A percentile compares a stretch with the other conserved stretches of the same genome.
These are phyloP conservation scores for Cephus runcator DNA, from an alignment of 2,888 invertebrate species.

Conservation along the genomic window DNA sequence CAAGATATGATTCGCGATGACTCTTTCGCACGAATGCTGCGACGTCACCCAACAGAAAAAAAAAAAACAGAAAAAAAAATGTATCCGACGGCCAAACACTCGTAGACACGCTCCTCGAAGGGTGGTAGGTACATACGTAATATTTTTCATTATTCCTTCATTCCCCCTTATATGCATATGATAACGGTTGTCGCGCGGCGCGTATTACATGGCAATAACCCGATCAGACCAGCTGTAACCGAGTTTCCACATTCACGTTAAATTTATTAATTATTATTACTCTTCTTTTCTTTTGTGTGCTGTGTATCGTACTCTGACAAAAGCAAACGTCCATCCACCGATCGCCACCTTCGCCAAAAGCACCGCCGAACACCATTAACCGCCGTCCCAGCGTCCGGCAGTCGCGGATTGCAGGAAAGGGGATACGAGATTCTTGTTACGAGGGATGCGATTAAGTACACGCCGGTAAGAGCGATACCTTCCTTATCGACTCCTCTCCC, in stretches of 20 bases:
- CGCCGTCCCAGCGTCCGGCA: not conserved
- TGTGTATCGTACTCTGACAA: not conserved
- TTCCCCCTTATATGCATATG: constrained; percentile 1
- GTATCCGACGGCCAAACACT: not conserved
- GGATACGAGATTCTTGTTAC: not conserved
- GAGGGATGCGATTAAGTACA: not conserved
- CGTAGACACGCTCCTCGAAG: not conserved
- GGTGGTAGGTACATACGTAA: not conserved
- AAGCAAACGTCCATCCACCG: not conserved
- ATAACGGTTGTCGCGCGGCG: not conserved
- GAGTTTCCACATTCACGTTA: constrained; percentile 34
- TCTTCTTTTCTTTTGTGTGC: not conserved
- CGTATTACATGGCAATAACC: constrained; percentile 34
- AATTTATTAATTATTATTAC: not conserved
- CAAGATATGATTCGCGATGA: constrained; percentile 19
- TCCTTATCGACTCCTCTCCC: not conserved
- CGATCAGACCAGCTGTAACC: constrained; percentile 62
- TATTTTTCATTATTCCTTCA: not conserved
- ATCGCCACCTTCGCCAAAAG: not conserved
- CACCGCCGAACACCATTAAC: not conserved
- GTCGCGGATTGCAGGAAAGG: not conserved
- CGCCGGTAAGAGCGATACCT: not conserved
- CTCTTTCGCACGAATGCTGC: not conserved
- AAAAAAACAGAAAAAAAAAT: not conserved
- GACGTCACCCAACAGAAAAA: not conserved